A percentile compares a stretch with the other conserved stretches of the same genome.
phyloP scores from a whole-genome alignment of 2,888 invertebrate species.

The Scaptomyza polygonia region DNA sequence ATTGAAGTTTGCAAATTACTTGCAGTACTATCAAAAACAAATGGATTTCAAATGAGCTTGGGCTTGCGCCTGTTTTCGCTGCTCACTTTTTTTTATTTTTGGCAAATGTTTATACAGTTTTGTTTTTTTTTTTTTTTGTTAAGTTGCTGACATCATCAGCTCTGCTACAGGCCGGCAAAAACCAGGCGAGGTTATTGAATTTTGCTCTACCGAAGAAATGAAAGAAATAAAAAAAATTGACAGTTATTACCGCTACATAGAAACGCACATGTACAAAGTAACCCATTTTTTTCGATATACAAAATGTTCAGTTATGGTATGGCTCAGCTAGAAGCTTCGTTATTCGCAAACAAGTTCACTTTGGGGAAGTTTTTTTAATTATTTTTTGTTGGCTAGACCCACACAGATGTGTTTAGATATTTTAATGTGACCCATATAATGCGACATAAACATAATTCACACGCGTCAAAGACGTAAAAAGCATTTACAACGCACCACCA shows the following conservation, averaged over 20 bases:
- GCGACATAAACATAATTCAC: constrained; percentile 52
- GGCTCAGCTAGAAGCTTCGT: neutral
- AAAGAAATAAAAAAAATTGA: constrained; percentile 10
- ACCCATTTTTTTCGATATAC: neutral
- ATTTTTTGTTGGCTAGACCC: constrained; percentile 1
- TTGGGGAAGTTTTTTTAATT: constrained; percentile 9
- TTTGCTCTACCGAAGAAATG: constrained; percentile 16
- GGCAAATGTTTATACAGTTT: constrained; percentile 47
- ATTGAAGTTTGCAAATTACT: constrained; percentile 52
- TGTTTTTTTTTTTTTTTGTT: constrained; percentile 29
- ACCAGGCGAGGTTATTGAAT: constrained; percentile 57
- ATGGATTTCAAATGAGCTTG: constrained; percentile 49
- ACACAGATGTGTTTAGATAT: constrained; percentile 33
- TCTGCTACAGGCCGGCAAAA: constrained; percentile 25
- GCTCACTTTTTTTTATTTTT: constrained; percentile 14
- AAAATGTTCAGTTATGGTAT: constrained; percentile 14
- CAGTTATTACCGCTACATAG: constrained; percentile 41
- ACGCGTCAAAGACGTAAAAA: constrained; percentile 54
- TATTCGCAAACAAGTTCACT: too few species aligned
- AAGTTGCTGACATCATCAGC: constrained; percentile 68
- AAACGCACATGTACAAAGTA: constrained; percentile 8
- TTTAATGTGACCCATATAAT: constrained; percentile 61
- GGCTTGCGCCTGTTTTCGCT: constrained; percentile 39
- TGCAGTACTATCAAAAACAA: constrained; percentile 64
- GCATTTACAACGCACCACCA: constrained; percentile 31